These are phyloP conservation scores for Pandion haliaetus DNA, from an alignment of 2,113 vertebrate species.

Conservation along the genomic window DNA sequence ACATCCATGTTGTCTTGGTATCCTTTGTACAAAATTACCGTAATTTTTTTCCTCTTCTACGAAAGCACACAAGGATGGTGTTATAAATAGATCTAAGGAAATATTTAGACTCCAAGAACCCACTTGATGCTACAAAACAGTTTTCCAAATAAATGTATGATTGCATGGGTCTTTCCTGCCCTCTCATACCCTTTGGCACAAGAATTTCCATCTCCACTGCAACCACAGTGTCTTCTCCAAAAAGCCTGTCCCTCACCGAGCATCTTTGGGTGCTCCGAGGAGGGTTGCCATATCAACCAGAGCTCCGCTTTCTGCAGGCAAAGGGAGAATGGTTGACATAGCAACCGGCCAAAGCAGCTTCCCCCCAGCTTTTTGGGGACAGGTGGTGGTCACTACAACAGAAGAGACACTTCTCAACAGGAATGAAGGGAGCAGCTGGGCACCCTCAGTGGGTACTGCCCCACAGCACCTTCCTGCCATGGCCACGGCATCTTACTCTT, in stretches of 20 bases:
- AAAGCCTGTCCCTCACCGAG: neutral
- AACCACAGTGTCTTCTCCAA: neutral
- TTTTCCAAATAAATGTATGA: neutral
- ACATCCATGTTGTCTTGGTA: neutral
- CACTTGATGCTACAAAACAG: neutral
- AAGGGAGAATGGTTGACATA: constrained; percentile 40
- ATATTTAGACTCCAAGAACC: neutral
- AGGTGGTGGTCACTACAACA: neutral
- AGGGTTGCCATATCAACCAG: constrained; percentile 66
- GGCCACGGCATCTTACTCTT: neutral
- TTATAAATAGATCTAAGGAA: neutral
- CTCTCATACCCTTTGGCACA: neutral
- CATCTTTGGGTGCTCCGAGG: neutral
- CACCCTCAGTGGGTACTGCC: neutral
- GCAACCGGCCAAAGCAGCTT: constrained; percentile 34
- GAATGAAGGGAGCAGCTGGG: neutral
- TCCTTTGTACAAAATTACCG: neutral
- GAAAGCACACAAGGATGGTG: neutral
- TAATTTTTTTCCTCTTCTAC: neutral
- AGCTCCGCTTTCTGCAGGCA: neutral
- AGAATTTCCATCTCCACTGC: neutral
- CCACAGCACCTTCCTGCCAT: neutral
- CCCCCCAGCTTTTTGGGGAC: neutral
- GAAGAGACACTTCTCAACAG: neutral
- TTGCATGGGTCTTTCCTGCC: neutral